Evolutionary conservation across 2,888 invertebrate genomes (phyloP).

Genomic region (Abscondita cerata): DNA sequence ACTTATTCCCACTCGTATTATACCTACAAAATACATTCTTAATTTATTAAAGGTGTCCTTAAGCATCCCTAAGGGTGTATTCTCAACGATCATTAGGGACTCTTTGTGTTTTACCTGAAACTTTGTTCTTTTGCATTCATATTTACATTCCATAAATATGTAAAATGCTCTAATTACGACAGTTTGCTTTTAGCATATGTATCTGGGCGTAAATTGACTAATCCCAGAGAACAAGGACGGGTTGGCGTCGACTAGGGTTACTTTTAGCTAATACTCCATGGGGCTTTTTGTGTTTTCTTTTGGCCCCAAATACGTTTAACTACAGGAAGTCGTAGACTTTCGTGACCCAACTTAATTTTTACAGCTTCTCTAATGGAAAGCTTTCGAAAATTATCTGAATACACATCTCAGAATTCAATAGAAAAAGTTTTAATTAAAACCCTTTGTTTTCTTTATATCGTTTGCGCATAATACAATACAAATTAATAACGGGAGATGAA

Average conservation of each 20-base stretch:
- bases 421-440: too few relatives aligned
- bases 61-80: background rate
- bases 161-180: too few relatives aligned
- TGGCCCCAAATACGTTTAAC: too few relatives aligned
- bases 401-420: too few relatives aligned
- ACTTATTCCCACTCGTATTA: constrained; percentile 5
- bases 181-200: background rate
- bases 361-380: too few relatives aligned
- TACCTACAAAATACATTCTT: background rate
- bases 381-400: too few relatives aligned
- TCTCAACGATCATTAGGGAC: background rate
- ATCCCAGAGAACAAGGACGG: background rate
- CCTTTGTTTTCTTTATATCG: too few relatives aligned
- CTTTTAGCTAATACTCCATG: constrained; percentile 2
- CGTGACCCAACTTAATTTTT: too few relatives aligned
- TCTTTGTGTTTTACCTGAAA: background rate
- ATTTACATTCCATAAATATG: background rate
- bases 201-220: background rate
- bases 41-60: constrained; percentile 1
- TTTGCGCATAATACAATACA: too few relatives aligned
- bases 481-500: too few relatives aligned
- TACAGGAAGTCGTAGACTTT: too few relatives aligned
- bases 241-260: constrained; percentile 7
- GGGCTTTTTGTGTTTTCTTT: too few relatives aligned
- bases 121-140: background rate